Percentiles rank a stretch among this genome's conserved stretches.
Conservation (phyloP, 2,888 invertebrate genomes). For the Netelia melanura region DNA sequence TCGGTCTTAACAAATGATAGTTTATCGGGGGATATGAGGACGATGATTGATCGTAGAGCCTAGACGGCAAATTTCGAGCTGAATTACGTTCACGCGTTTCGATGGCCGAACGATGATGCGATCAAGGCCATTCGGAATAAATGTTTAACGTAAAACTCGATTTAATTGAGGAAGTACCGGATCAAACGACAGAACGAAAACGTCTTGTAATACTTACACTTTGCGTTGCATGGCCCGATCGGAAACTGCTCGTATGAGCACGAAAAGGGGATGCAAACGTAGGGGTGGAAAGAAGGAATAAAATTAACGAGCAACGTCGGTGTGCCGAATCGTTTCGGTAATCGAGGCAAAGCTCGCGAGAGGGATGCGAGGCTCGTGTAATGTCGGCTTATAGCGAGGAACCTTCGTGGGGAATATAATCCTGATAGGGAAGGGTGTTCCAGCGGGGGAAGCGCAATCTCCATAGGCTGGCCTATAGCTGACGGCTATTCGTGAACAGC, state of each 20-base stretch:
- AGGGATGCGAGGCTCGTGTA: conserved; percentile 52
- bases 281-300: conserved; percentile 6
- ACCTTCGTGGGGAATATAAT: conserved; percentile 61
- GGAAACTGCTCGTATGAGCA: background rate
- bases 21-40: conserved; percentile 11
- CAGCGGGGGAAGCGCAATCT: conserved; percentile 14
- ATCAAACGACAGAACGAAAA: no score
- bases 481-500: conserved; percentile 39
- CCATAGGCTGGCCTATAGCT: conserved; percentile 17
- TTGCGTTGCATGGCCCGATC: background rate
- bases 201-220: no score
- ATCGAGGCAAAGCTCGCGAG: conserved; percentile 50
- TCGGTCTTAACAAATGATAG: conserved; percentile 1
- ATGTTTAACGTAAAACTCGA: no score
- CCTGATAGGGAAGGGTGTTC: conserved; percentile 44
- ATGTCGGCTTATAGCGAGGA: conserved; percentile 62
- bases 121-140: no score
- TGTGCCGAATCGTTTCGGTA: conserved; percentile 47
- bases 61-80: background rate
- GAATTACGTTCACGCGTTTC: background rate
- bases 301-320: conserved; percentile 35
- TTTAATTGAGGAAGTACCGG: no score
- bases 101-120: no score
- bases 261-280: background rate
- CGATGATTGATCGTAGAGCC: conserved; percentile 2